These are phyloP conservation scores for Yoshiicerus persimilis DNA, from an alignment of 1,140 invertebrate genomes.

Conservation along the genomic window DNA sequence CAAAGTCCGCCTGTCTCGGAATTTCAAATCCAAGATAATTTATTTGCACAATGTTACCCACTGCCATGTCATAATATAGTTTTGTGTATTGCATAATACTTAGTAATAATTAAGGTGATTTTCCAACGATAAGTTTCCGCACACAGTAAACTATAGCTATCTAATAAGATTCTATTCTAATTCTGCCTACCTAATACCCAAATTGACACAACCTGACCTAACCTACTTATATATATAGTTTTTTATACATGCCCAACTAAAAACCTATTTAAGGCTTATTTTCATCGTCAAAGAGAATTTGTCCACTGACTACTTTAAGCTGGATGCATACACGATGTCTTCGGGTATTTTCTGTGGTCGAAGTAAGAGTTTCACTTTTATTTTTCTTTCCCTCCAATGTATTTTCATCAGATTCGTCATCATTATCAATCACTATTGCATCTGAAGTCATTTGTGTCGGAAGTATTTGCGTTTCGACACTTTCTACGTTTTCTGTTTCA, in stretches of 20 bases:
- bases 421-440: neutral
- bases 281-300: conserved; percentile 34
- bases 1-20: neutral
- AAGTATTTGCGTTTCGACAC: neutral
- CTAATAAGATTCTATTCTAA: neutral
- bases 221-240: neutral
- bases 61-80: too few relatives aligned
- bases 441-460: neutral
- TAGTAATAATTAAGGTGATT: neutral
- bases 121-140: neutral
- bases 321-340: conserved; percentile 27
- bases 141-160: neutral
- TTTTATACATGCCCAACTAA: neutral
- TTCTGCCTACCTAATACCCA: neutral
- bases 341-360: neutral
- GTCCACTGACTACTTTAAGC: conserved; percentile 28
- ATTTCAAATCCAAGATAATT: neutral
- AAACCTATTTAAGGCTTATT: neutral
- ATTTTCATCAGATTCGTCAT: neutral
- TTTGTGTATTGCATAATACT: too few relatives aligned
- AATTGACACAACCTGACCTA: neutral
- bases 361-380: neutral
- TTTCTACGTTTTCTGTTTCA: neutral
- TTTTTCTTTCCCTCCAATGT: neutral
- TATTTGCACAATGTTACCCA: neutral